phyloP scores from a whole-genome alignment of 2,797 vertebrate species.

The Thaleichthys pacificus region DNA sequence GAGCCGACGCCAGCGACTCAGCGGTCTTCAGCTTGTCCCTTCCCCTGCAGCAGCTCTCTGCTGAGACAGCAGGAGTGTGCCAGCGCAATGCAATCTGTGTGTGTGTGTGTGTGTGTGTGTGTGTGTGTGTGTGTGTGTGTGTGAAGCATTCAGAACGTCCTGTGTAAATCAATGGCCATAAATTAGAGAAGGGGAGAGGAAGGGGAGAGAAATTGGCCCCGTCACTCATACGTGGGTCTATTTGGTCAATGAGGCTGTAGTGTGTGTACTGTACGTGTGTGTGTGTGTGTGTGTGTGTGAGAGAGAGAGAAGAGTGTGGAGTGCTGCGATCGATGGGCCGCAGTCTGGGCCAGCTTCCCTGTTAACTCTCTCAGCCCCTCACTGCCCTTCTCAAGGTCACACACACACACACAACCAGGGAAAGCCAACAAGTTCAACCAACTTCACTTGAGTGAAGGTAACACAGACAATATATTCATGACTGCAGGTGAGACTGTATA shows the following conservation, averaged over 20 bases:
- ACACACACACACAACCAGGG: slow-evolving; percentile 9
- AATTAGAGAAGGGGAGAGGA: slow-evolving; percentile 67
- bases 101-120: slow-evolving; percentile 9
- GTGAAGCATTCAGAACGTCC: slow-evolving; percentile 36
- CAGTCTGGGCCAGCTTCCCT: slow-evolving; percentile 67
- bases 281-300: slow-evolving; percentile 37
- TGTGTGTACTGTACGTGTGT: slow-evolving; percentile 25
- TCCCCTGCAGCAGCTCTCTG: slow-evolving; percentile 52
- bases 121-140: slow-evolving; percentile 8
- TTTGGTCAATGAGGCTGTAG: slow-evolving; percentile 70
- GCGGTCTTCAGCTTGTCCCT: slow-evolving; percentile 58
- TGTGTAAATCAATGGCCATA: slow-evolving; percentile 72
- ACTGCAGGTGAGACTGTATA: too few relatives aligned
- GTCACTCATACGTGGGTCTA: slow-evolving; percentile 73
- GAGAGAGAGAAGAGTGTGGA: slow-evolving; percentile 38
- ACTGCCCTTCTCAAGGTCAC: slow-evolving; percentile 72
- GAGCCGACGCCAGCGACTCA: slow-evolving; percentile 9
- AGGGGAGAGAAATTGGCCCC: slow-evolving; percentile 70
- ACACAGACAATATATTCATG: too few relatives aligned
- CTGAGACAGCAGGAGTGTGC: slow-evolving; percentile 64
- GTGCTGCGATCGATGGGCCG: slow-evolving; percentile 68
- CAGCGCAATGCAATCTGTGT: slow-evolving; percentile 43
- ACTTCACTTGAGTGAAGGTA: too few relatives aligned
- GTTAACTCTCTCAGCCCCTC: slow-evolving; percentile 70
- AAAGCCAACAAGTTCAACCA: too few relatives aligned